These are phyloP conservation scores for Xyliphius kryptos DNA, from an alignment of 2,113 vertebrate species.

Conservation along the genomic window DNA sequence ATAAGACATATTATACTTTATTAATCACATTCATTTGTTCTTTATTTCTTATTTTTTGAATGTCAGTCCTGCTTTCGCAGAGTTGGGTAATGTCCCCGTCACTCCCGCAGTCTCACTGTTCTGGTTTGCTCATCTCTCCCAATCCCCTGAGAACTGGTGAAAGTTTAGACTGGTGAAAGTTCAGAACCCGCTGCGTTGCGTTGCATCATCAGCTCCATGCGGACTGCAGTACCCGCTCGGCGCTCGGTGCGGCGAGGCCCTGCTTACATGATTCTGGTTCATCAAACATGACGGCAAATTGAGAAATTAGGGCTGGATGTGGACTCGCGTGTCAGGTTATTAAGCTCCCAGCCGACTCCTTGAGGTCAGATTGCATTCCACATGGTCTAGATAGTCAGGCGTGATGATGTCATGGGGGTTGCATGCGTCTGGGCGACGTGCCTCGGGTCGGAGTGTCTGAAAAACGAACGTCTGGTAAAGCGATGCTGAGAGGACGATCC, in stretches of 20 bases:
- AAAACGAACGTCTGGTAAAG: slow-evolving; percentile 42
- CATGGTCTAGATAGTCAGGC: slow-evolving; percentile 39
- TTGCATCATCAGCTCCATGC: slow-evolving; percentile 39
- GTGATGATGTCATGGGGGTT: slow-evolving; percentile 58
- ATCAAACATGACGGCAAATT: too few relatives aligned
- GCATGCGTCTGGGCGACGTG: slow-evolving; percentile 50
- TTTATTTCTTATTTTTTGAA: too few relatives aligned
- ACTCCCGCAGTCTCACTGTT: background rate
- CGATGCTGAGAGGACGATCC: slow-evolving; percentile 10
- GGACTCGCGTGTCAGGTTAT: background rate
- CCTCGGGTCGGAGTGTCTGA: slow-evolving; percentile 48
- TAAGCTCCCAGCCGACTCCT: background rate
- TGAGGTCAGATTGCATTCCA: slow-evolving; percentile 52
- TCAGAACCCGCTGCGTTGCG: slow-evolving; percentile 18
- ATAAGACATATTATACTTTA: too few relatives aligned
- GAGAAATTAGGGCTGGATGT: too few relatives aligned
- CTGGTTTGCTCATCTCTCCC: slow-evolving; percentile 16
- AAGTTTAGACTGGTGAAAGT: slow-evolving; percentile 17
- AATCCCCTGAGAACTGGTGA: slow-evolving; percentile 21
- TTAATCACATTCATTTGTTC: too few relatives aligned
- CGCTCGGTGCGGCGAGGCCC: too few relatives aligned
- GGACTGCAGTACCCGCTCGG: background rate
- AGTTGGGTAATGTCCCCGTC: too few relatives aligned
- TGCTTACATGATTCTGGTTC: too few relatives aligned
- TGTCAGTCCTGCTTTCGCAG: too few relatives aligned